Conservation (phyloP, 2,888 invertebrate genomes). For the Tenthredo livida region DNA sequence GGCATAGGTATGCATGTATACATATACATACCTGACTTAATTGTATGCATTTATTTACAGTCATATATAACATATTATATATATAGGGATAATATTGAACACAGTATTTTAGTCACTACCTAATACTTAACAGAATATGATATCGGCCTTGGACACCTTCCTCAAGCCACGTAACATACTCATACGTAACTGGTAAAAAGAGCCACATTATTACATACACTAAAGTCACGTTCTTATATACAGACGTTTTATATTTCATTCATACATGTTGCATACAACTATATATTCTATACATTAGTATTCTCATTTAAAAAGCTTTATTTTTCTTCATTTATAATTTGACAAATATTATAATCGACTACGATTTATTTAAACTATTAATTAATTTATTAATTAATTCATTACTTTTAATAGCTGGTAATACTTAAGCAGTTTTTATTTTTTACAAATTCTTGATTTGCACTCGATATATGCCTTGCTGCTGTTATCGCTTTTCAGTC, state of each 20-base stretch:
- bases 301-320: slow-evolving; percentile 38
- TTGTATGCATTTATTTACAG: slow-evolving; percentile 17
- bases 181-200: slow-evolving; percentile 19
- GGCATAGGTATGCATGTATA: no score
- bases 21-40: background rate
- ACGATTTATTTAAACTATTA: background rate
- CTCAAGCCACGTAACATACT: background rate
- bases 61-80: background rate
- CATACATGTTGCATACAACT: background rate
- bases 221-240: background rate
- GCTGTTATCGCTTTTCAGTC: background rate
- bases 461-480: background rate
- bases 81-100: slow-evolving; percentile 16
- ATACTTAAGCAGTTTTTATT: background rate
- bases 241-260: background rate
- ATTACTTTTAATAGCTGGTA: background rate
- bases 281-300: background rate
- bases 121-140: slow-evolving; percentile 26
- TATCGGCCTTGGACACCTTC: background rate
- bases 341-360: background rate
- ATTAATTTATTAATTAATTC: background rate
- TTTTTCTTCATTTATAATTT: slow-evolving; percentile 11
- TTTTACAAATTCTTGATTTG: slow-evolving; percentile 26
- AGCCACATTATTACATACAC: background rate
- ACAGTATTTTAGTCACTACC: slow-evolving; percentile 16